Base-by-base conservation (phyloP, 2,797 vertebrate species). In the Artibeus jamaicensis region DNA sequence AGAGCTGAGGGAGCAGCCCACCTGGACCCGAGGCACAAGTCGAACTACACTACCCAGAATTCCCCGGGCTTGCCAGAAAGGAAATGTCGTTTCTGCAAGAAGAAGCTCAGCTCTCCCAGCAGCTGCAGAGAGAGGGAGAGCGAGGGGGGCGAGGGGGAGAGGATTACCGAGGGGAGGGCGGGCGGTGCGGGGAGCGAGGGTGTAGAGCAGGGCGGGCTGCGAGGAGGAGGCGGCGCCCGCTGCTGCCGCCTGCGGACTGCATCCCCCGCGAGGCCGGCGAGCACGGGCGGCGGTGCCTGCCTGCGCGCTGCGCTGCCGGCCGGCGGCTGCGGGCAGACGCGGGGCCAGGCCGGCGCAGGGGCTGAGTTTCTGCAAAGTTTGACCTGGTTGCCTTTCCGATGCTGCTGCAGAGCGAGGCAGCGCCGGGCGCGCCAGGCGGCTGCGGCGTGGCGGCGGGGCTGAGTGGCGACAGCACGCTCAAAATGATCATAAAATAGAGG, bases 321-420 rank as follows among this genome's bases (percentile, higher is more conserved):
- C 34, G 50, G 86, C 83, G 88, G 87, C 95, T 90, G 93, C 92
- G 44, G 85, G 89, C 65, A 57, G 95, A 68, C 89, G 89, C 83
- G 46, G 89, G 96, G 82, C 77, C 94, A 29, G 95, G 95, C 93
- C 10, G 65, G 89, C 71, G 92, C 67, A 5, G 83, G 96, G 34
- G 19, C 87, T 77, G 97, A 98, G 91, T 98, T 98, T 81, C 91
- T 70, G 96, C 98, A 97, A 99, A 99, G 99, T 99, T 98, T 99
- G 99, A 99, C 98, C 99, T 97, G 98, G 95, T 98, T 98, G 99
- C 98, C 98, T 98, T 96, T 98, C 50, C 94, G 98, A 98, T 97
- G 98, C 94, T 22, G 97, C 97, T 73, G 97, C 96, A 88, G 93
- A 68, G 74, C 34, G 96, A 86, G 90, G 93, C 95, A 14, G 95